phyloP scores from a whole-genome alignment of 2,888 invertebrate genomes.

The Catocala sponsa region DNA sequence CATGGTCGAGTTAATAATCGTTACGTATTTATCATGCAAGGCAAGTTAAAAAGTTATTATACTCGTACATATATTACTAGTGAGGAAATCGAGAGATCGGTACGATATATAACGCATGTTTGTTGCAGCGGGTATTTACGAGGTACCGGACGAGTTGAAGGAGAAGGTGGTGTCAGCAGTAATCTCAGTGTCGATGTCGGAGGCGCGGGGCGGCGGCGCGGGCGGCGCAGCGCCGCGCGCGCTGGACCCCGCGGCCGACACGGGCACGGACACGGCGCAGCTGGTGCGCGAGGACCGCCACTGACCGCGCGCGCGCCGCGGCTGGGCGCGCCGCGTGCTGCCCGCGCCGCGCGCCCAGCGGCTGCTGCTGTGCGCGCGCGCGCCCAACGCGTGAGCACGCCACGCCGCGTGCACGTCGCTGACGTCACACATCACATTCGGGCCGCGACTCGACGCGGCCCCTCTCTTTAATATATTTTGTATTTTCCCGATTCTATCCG shows the following conservation, averaged over 20 bases:
- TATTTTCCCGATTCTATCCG: slow-evolving; percentile 61
- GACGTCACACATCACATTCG: too few species aligned
- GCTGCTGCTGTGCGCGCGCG: slow-evolving; percentile 12
- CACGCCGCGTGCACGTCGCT: slow-evolving; percentile 15
- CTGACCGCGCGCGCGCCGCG: slow-evolving; percentile 65
- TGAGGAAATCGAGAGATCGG: too few species aligned
- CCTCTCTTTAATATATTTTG: slow-evolving; percentile 36
- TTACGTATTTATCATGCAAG: too few species aligned
- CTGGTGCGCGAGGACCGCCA: slow-evolving; percentile 95
- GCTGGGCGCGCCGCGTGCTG: slow-evolving; percentile 30
- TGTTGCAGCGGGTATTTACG: slow-evolving; percentile 90
- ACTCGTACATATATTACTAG: too few species aligned
- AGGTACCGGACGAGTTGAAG: slow-evolving; percentile 93
- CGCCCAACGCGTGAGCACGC: not conserved
- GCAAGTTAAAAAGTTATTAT: too few species aligned
- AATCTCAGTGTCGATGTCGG: slow-evolving; percentile 93
- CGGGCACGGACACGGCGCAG: slow-evolving; percentile 96
- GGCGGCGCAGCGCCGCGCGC: slow-evolving; percentile 89
- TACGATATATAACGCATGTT: too few species aligned
- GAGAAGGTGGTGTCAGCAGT: slow-evolving; percentile 92
- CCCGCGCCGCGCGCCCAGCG: slow-evolving; percentile 27
- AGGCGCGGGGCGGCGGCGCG: slow-evolving; percentile 89
- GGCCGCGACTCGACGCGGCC: not conserved
- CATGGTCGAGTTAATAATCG: too few species aligned
- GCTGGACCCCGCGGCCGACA: slow-evolving; percentile 95